Percentiles rank a stretch among this genome's conserved stretches.
These are phyloP conservation scores for Apodemia mormo DNA, from an alignment of 2,888 invertebrate genomes.

Conservation along the genomic window DNA sequence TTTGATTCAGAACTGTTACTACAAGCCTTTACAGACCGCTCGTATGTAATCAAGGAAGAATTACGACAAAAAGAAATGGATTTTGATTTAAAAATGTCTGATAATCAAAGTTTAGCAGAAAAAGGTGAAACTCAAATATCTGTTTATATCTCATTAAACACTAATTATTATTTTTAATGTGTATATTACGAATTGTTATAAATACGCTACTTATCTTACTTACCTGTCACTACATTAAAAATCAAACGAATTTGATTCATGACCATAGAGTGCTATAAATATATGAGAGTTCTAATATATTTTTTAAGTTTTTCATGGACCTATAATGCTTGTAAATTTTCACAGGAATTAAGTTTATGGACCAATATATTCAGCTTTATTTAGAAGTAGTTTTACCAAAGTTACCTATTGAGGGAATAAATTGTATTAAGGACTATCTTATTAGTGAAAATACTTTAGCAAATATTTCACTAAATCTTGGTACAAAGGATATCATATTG, in stretches of 20 bases:
- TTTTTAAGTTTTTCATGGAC: too few species aligned
- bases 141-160: neutral
- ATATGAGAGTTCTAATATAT: too few species aligned
- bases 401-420: constrained; percentile 89
- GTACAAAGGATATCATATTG: constrained; percentile 91
- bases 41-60: constrained; percentile 88
- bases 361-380: constrained; percentile 84
- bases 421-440: constrained; percentile 85
- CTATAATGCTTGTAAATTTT: neutral
- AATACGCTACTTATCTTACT: neutral
- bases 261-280: too few species aligned
- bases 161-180: too few species aligned
- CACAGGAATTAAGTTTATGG: constrained; percentile 83
- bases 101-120: constrained; percentile 86
- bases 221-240: too few species aligned
- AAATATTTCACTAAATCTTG: constrained; percentile 87
- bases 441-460: constrained; percentile 85
- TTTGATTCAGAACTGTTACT: constrained; percentile 87
- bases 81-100: constrained; percentile 83
- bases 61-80: constrained; percentile 86
- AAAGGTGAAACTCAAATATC: constrained; percentile 69
- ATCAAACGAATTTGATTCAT: too few species aligned
- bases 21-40: constrained; percentile 89
- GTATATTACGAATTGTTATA: neutral
- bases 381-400: constrained; percentile 86